These are phyloP conservation scores for Polia nebulosa DNA, from an alignment of 2,888 invertebrate genomes.

Conservation along the genomic window DNA sequence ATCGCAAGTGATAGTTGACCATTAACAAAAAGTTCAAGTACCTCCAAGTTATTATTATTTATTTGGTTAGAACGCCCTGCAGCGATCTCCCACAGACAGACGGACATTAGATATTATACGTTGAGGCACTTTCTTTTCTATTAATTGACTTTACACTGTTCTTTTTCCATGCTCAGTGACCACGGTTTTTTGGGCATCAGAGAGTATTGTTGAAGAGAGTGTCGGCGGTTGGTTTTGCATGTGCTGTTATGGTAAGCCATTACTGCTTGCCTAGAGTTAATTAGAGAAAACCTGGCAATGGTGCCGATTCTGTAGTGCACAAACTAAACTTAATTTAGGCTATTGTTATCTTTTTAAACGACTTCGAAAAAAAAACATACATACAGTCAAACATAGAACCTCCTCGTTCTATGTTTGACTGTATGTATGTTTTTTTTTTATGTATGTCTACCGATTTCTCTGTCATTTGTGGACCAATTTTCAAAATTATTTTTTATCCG, in stretches of 20 bases:
- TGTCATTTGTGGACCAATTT: no score
- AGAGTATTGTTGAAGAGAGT: constrained; percentile 20
- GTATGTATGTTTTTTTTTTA: no score
- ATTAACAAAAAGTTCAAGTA: constrained; percentile 45
- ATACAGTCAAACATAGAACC: no score
- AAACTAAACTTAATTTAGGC: no score
- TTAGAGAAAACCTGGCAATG: no score
- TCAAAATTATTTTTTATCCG: no score
- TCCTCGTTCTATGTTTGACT: no score
- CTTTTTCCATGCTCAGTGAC: constrained; percentile 68
- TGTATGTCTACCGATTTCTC: no score
- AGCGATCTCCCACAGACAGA: constrained; percentile 59
- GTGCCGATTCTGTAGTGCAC: background rate
- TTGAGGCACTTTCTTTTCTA: constrained; percentile 71
- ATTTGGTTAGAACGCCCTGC: constrained; percentile 44
- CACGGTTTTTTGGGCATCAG: constrained; percentile 42
- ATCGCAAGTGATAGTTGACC: constrained; percentile 46
- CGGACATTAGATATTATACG: constrained; percentile 57
- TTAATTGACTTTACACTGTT: constrained; percentile 66
- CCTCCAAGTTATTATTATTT: constrained; percentile 38
- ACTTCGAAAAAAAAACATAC: no score
- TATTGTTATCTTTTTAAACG: no score
- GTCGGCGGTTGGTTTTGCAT: constrained; percentile 16
- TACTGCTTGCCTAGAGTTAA: background rate
- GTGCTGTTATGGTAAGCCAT: background rate